These are phyloP conservation scores for Oryzias curvinotus DNA, from an alignment of 2,113 vertebrate species.

Conservation along the genomic window DNA sequence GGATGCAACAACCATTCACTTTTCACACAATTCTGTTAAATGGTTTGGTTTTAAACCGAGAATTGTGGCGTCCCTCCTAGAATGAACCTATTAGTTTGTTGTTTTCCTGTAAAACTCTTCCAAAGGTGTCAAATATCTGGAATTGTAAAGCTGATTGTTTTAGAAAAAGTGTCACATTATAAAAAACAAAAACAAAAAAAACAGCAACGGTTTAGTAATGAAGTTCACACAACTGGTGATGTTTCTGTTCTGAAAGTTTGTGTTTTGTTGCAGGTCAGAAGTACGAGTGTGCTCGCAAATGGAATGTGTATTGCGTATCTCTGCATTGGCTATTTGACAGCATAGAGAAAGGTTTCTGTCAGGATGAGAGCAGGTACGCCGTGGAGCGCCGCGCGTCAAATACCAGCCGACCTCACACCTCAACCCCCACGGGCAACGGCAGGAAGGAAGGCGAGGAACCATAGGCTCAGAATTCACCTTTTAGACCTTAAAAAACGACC, in stretches of 20 bases:
- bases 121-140: background rate
- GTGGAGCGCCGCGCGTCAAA: constrained; percentile 67
- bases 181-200: too few species aligned
- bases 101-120: too few species aligned
- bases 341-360: constrained; percentile 92
- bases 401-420: constrained; percentile 78
- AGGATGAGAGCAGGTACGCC: constrained; percentile 89
- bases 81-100: too few species aligned
- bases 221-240: too few species aligned
- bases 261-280: constrained; percentile 85
- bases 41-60: too few species aligned
- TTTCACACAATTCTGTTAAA: too few species aligned
- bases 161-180: background rate
- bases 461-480: too few species aligned
- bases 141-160: background rate
- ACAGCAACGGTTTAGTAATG: too few species aligned
- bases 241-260: background rate
- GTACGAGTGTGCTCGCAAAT: constrained; percentile 93
- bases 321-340: constrained; percentile 95
- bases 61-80: too few species aligned
- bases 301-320: constrained; percentile 95
- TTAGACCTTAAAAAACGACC: background rate
- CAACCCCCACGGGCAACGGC: constrained; percentile 83
- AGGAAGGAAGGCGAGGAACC: constrained; percentile 70
- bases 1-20: too few species aligned